Percentiles rank a stretch among this genome's conserved stretches.
Evolutionary conservation across 2,113 vertebrate genomes (phyloP).

Genomic region (Macquaria ambigua): DNA sequence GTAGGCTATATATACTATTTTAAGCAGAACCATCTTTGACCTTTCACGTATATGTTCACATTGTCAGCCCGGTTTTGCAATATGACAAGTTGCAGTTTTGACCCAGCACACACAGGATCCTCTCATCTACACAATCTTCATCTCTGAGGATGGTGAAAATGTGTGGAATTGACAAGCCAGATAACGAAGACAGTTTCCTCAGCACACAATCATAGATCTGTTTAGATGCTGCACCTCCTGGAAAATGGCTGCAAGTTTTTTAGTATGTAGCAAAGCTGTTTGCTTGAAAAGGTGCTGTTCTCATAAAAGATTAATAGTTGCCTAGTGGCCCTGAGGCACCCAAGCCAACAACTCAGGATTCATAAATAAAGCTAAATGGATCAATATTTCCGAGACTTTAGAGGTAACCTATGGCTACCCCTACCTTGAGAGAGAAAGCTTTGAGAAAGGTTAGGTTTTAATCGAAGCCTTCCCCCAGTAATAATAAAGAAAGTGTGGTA

Average conservation of each 20-base stretch:
- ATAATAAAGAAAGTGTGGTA: conserved; percentile 70
- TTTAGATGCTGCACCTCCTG: conserved; percentile 49
- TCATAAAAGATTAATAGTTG: conserved; percentile 83
- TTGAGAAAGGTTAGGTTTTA: conserved; percentile 80
- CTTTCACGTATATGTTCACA: conserved; percentile 33
- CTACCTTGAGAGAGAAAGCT: conserved; percentile 71
- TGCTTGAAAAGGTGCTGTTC: conserved; percentile 72
- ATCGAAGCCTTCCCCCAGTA: conserved; percentile 68
- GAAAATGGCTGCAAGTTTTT: conserved; percentile 35
- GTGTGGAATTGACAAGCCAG: conserved; percentile 36
- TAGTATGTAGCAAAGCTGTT: conserved; percentile 73
- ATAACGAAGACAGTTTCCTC: conserved; percentile 47
- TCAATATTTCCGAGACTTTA: conserved; percentile 82
- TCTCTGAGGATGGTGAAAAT: conserved; percentile 33
- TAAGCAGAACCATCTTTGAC: conserved; percentile 27
- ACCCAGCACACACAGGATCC: background rate
- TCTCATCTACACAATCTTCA: conserved; percentile 32
- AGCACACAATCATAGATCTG: conserved; percentile 27
- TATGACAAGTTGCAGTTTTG: conserved; percentile 25
- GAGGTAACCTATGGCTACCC: conserved; percentile 78
- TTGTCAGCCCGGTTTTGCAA: conserved; percentile 22
- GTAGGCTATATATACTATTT: conserved; percentile 11
- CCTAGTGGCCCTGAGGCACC: conserved; percentile 79
- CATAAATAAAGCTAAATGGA: conserved; percentile 87
- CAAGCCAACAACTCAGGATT: conserved; percentile 74